A percentile compares a stretch with the other conserved stretches of the same genome.
These are phyloP conservation scores for Lonchura striata DNA, from an alignment of 2,113 vertebrate species.

Conservation along the genomic window DNA sequence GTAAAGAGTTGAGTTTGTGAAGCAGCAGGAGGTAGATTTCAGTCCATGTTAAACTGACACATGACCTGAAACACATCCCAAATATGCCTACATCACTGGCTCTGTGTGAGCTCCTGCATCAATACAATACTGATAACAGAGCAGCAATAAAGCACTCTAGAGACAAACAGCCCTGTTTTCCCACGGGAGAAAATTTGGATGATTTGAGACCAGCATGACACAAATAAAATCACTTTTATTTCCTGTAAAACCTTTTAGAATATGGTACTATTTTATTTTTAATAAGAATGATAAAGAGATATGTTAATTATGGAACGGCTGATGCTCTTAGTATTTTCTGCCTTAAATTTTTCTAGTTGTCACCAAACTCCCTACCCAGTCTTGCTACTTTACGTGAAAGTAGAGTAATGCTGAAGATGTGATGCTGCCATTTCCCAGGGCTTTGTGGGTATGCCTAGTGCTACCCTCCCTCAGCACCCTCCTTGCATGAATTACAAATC, in stretches of 20 bases:
- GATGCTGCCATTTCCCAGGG: constrained; percentile 34
- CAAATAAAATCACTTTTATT: constrained; percentile 49
- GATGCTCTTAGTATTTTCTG: background rate
- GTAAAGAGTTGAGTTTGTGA: background rate
- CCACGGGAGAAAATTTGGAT: constrained; percentile 31
- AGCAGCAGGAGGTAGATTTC: constrained; percentile 45
- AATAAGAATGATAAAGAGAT: background rate
- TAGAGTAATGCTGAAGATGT: constrained; percentile 42
- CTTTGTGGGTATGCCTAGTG: constrained; percentile 24
- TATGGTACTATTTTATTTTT: background rate
- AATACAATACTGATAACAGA: constrained; percentile 42
- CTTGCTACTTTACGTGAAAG: constrained; percentile 4
- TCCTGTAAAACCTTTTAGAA: constrained; percentile 30
- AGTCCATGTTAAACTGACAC: background rate
- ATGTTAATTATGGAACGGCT: background rate
- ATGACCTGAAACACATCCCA: constrained; percentile 31
- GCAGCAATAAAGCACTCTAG: background rate
- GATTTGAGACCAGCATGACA: constrained; percentile 40
- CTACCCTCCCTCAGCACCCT: background rate
- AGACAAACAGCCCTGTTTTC: background rate
- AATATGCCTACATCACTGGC: background rate
- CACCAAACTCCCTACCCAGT: background rate
- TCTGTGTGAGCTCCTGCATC: background rate
- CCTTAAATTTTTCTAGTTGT: background rate
- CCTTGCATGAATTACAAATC: constrained; percentile 42